Conservation (phyloP, 64 coral and sea anemone genomes). For the Stichodactyla mertensii region DNA sequence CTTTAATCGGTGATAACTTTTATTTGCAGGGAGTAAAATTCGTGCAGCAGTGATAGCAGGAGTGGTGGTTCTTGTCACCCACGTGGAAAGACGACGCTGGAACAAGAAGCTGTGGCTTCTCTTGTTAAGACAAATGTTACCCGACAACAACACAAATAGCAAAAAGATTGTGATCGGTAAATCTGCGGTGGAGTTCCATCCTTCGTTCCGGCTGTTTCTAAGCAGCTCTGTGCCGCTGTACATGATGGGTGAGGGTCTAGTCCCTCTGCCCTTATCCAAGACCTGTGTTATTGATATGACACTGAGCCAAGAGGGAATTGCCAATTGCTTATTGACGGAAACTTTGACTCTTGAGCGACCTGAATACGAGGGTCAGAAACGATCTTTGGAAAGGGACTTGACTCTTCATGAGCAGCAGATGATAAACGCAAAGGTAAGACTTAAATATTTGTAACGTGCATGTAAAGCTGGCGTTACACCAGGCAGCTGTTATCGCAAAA, state of each 20-base stretch:
- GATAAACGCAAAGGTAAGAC: constrained; percentile 55
- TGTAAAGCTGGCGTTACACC: too few species aligned
- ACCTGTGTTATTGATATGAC: constrained; percentile 64
- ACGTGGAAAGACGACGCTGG: constrained; percentile 71
- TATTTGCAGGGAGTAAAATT: constrained; percentile 55
- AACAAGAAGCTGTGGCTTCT: constrained; percentile 57
- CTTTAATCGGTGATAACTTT: too few species aligned
- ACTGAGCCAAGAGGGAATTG: constrained; percentile 72
- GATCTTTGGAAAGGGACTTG: constrained; percentile 76
- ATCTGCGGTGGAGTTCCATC: constrained; percentile 61
- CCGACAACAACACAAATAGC: constrained; percentile 35
- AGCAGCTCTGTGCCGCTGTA: constrained; percentile 62
- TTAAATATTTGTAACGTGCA: too few species aligned
- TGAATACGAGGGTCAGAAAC: constrained; percentile 78
- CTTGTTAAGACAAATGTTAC: constrained; percentile 67
- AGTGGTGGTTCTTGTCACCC: constrained; percentile 60
- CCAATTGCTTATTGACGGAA: constrained; percentile 55
- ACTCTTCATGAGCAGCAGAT: constrained; percentile 83
- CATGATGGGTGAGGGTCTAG: constrained; percentile 48
- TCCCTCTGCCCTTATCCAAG: constrained; percentile 51
- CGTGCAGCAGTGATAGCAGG: constrained; percentile 69
- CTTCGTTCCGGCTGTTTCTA: constrained; percentile 79
- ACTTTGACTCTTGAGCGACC: constrained; percentile 74
- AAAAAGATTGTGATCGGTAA: constrained; percentile 59
- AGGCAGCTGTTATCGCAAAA: too few species aligned